Base-by-base conservation (phyloP, 2,888 invertebrate genomes). In the Drosophila ustulata region DNA sequence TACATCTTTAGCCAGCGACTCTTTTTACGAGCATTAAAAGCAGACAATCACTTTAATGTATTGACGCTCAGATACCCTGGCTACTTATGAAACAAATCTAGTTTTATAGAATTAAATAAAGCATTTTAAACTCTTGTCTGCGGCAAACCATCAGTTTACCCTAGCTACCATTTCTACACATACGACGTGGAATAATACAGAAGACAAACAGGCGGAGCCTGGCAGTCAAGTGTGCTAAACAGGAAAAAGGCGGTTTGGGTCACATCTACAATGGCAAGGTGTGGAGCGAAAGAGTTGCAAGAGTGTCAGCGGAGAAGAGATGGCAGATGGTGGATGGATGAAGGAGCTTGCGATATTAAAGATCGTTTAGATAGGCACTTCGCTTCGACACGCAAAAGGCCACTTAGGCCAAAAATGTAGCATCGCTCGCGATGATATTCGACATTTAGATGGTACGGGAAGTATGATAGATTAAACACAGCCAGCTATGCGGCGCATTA, bases 351-450 rank as follows among this genome's bases (percentile, higher is more conserved):
- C 57, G 79, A 76, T 78, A 76, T 76, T 57, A 70, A 58, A 76
- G 75, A 76, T 76, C 78, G 66, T 43, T 74, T 43, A 78, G 76
- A 76, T 76, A 76, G 65, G 50, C 68, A 30, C 49, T 66, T 66
- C 61, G 64, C 52, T 57, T 37, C 66, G 67, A 73, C 84, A 82
- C 89, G 87, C 84, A 77, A 85, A 81, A 83, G 87, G 84, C 89
- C 89, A 85, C 89, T 85, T 85, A 81, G 87, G 87, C 87, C 79
- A 84, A 78, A 84, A 80, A 88, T 88, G 80, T 88, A 82, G 76
- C 87, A 80, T 72, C 75, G 57, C 45, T 43, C 34, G 57, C 61
- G 63, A 49, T 37, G 58, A 63, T 64, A 69, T 51, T 47, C 59
- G 66, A 66, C 65, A 75, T 74, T 63, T 59, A 74, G 75, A 77